Evolutionary conservation across 2,888 invertebrate species (phyloP).

Genomic region (Oegoconia quadripuncta): DNA sequence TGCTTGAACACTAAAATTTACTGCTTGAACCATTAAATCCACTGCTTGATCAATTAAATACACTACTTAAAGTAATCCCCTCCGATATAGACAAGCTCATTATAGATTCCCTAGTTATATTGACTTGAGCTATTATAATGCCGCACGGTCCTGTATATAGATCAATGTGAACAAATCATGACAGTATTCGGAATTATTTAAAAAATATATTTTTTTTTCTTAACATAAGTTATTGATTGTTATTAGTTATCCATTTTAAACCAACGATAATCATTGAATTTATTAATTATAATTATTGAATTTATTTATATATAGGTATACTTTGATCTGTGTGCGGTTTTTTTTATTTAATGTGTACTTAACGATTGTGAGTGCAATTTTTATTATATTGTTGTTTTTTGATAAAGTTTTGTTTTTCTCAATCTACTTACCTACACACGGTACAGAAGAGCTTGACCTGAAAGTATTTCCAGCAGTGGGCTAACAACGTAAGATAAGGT

Average conservation of each 20-base stretch:
- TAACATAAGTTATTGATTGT: background rate
- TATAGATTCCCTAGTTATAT: too few species aligned
- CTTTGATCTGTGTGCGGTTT: constrained; percentile 3
- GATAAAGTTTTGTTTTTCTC: background rate
- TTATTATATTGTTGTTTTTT: background rate
- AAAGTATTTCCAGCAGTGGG: background rate
- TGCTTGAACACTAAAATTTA: too few species aligned
- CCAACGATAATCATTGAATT: background rate
- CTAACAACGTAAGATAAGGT: background rate
- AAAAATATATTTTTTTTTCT: background rate
- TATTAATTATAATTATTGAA: background rate
- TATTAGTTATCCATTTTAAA: background rate
- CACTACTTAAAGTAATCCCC: too few species aligned
- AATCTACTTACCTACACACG: background rate
- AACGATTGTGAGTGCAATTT: background rate
- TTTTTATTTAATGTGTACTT: constrained; percentile 1
- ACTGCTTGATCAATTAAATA: too few species aligned
- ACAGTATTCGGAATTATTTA: constrained; percentile 21
- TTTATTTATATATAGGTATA: too few species aligned
- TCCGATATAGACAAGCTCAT: too few species aligned
- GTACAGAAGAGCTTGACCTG: background rate
- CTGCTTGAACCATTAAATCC: too few species aligned
- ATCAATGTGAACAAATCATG: constrained; percentile 25
- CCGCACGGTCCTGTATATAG: too few species aligned
- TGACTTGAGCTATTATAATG: too few species aligned